Percentiles rank a stretch among this genome's conserved stretches.
These are phyloP conservation scores for Tetragonisca angustula DNA, from an alignment of 2,888 invertebrate genomes.

Conservation along the genomic window DNA sequence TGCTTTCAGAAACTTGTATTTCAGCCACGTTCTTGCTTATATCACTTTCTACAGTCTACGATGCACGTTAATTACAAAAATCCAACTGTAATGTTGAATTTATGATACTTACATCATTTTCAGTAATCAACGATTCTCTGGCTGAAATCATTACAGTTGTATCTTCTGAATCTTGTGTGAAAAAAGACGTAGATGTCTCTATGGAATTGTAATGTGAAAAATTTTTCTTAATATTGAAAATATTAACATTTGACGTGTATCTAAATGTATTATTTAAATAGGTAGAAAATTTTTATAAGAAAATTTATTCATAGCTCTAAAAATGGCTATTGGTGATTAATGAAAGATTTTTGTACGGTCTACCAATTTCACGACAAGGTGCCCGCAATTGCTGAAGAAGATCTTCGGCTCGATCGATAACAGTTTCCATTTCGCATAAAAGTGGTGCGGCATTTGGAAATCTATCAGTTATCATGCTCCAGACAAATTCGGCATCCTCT, in stretches of 20 bases:
- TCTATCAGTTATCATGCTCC: conserved; percentile 74
- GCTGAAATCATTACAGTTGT: conserved; percentile 59
- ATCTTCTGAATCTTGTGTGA: conserved; percentile 65
- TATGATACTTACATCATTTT: conserved; percentile 50
- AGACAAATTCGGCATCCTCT: conserved; percentile 71
- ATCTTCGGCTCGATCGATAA: conserved; percentile 75
- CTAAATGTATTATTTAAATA: too few species aligned
- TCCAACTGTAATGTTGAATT: neutral
- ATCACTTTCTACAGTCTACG: conserved; percentile 11
- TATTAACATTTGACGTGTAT: too few species aligned
- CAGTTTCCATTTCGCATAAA: conserved; percentile 75
- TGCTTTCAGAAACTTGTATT: conserved; percentile 39
- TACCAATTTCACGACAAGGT: conserved; percentile 63
- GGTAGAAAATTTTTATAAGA: neutral
- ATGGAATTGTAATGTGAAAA: neutral
- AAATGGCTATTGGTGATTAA: too few species aligned
- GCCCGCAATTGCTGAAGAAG: conserved; percentile 70
- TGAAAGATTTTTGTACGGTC: neutral
- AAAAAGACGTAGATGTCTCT: conserved; percentile 69
- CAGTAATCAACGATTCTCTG: conserved; percentile 51
- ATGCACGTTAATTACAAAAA: neutral
- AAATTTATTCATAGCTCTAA: neutral
- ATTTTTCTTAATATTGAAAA: too few species aligned
- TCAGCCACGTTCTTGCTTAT: conserved; percentile 12
- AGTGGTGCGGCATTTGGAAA: conserved; percentile 78